Conservation (phyloP, 2,113 vertebrate species). For the Oceanites oceanicus region DNA sequence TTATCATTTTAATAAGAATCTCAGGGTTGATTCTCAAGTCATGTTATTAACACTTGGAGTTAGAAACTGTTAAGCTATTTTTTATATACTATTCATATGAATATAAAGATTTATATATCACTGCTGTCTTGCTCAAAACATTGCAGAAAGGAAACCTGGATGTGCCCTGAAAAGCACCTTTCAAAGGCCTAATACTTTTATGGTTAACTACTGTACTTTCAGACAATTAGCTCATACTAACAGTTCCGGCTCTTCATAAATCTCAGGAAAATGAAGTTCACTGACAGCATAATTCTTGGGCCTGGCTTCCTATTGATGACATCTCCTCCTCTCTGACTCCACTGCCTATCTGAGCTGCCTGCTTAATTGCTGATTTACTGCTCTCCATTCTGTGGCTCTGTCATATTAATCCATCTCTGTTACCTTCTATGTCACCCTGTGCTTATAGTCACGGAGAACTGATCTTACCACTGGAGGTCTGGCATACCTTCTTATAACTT, state of each 20-base stretch:
- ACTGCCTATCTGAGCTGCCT: neutral
- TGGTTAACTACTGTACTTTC: neutral
- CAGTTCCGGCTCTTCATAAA: neutral
- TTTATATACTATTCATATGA: neutral
- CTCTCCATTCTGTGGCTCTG: neutral
- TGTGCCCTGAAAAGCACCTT: neutral
- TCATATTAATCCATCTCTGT: neutral
- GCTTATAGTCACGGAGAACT: neutral
- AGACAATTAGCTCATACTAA: neutral
- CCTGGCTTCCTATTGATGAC: neutral
- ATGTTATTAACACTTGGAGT: neutral
- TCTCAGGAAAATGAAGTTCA: neutral
- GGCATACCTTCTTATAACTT: neutral
- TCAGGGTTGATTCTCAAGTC: neutral
- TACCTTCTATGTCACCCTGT: neutral
- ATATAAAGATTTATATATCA: neutral
- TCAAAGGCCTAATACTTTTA: neutral
- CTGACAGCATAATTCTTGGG: neutral
- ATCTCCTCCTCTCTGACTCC: neutral
- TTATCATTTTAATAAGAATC: neutral
- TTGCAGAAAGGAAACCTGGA: neutral
- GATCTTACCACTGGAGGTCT: neutral
- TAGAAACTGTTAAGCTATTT: neutral
- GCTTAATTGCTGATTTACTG: neutral
- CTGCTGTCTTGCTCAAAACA: neutral